Base-by-base conservation (phyloP, 2,888 invertebrate genomes). In the Synanthedon tipuliformis region DNA sequence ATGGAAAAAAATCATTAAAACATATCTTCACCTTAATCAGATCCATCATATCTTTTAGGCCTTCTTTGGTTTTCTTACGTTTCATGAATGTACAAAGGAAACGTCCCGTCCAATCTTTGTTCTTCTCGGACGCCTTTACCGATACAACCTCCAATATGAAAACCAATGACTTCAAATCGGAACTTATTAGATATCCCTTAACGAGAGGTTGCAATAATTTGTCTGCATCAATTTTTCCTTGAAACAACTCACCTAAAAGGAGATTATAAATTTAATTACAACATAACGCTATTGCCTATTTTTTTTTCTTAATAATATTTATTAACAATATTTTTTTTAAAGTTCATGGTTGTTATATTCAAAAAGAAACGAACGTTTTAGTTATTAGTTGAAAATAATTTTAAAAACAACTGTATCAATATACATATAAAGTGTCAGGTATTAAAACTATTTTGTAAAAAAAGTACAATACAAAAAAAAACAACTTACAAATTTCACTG, bases 101-200 rank as follows among this genome's bases (percentile, higher is more conserved):
- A 52, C 88, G 72, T 0, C 91, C 91, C 0, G 89, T 72, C 77
- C 90, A 89, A 63, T 91, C 90, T 45, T 85, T 84, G 23, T 78
- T 78, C 1, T 68, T 76, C 48, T 88, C 84, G 1, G 69, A 54
- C 0, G 88, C 78, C 59, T 81, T 85, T 0, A 68, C 67, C 1
- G 71, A 63, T 40, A 90, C 69, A 34, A 87, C 87, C 59, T 89
- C 86, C 8, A 91, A 64, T 8, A 89, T 68, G 51, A 79, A 78
- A 0, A 88, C 67, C 0, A 88, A 89, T 0, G 75, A 78, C n/a
- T 81, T 68, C 3, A 81, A 64, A 48, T 90, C 87, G 27, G 73
- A 75, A 18, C 88, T 89, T 0, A 71, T 78, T 0, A 84, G 67
- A 56, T 89, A 90, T 1, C 89, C 76, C 41, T 77, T 72, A 0